A percentile compares a stretch with the other conserved stretches of the same genome.
Conservation (phyloP, 2,113 vertebrate species). For the Lycaon pictus region DNA sequence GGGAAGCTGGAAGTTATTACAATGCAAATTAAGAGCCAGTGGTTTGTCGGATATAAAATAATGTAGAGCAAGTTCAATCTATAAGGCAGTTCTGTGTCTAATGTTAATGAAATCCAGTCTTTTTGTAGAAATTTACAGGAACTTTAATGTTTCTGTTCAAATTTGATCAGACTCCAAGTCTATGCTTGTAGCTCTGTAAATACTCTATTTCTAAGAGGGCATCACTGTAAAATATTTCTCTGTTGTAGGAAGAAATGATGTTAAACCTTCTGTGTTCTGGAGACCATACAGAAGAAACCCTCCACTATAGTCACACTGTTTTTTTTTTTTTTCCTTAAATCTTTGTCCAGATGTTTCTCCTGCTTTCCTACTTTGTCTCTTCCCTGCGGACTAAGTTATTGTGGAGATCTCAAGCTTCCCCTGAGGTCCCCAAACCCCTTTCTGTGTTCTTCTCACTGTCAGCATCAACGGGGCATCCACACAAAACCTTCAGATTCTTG, state of each 20-base stretch:
- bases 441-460: rapidly evolving
- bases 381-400: background rate
- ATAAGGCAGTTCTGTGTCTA: constrained; percentile 23
- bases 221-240: background rate
- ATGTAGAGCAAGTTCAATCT: background rate
- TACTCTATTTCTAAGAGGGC: background rate
- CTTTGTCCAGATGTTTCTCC: background rate
- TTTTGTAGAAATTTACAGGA: background rate
- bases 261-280: background rate
- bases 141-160: background rate
- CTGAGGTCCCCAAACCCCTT: background rate
- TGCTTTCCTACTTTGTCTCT: background rate
- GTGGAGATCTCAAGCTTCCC: background rate
- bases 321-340: constrained; percentile 38
- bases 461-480: background rate
- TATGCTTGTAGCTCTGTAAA: background rate
- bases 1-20: constrained; percentile 39
- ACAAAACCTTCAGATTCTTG: background rate
- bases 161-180: background rate
- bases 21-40: constrained; percentile 59
- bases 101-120: constrained; percentile 5
- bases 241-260: background rate
- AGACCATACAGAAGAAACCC: background rate
- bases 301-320: background rate
- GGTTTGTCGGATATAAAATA: constrained; percentile 55